A percentile compares a stretch with the other conserved stretches of the same genome.
Conservation (phyloP, 1,140 invertebrate genomes). For the Diabrotica virgifera region DNA sequence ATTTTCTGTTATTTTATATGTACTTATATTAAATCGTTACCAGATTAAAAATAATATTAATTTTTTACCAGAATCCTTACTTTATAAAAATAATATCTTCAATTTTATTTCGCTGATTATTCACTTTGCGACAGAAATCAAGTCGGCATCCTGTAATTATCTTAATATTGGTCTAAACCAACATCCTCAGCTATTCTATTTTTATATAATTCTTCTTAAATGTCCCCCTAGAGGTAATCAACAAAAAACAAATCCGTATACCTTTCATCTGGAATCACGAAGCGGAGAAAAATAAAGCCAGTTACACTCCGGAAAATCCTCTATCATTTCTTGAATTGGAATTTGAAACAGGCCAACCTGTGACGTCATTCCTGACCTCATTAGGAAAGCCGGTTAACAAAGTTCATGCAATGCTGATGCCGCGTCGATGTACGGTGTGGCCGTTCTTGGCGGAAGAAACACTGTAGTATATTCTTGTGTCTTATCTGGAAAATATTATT, state of each 20-base stretch:
- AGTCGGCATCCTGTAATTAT: no score
- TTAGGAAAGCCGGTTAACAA: constrained; percentile 9
- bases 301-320: constrained; percentile 10
- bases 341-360: constrained; percentile 14
- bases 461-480: no score
- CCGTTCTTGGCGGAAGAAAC: neutral
- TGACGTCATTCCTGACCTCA: constrained; percentile 16
- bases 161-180: no score
- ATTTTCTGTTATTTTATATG: no score
- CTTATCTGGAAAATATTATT: no score
- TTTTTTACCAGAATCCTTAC: no score
- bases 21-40: no score
- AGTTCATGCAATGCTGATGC: constrained; percentile 9
- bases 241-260: neutral
- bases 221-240: neutral
- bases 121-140: no score
- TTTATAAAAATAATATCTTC: no score
- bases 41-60: no score
- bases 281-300: constrained; percentile 4
- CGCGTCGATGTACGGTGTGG: neutral
- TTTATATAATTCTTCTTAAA: neutral
- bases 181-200: neutral
- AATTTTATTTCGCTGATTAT: no score
- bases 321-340: constrained; percentile 15
- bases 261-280: neutral